These are phyloP conservation scores for Caracal caracal DNA, from an alignment of 2,113 vertebrate genomes.

Conservation along the genomic window DNA sequence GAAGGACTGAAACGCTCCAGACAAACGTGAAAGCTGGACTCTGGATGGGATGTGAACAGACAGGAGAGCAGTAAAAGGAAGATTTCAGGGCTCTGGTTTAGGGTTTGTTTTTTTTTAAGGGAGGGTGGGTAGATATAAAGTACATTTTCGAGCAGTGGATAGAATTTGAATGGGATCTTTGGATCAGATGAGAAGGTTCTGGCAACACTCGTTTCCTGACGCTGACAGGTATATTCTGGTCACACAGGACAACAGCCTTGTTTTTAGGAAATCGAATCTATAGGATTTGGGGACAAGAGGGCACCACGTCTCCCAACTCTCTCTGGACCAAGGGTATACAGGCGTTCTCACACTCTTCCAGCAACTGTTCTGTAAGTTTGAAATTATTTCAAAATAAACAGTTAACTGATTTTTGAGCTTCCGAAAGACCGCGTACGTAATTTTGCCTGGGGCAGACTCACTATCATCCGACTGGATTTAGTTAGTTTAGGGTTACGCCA, in stretches of 20 bases:
- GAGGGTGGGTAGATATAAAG: background rate
- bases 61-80: background rate
- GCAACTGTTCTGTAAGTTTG: background rate
- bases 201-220: background rate
- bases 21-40: background rate
- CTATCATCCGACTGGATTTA: background rate
- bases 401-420: background rate
- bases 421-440: background rate
- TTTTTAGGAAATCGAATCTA: background rate
- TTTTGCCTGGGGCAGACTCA: background rate
- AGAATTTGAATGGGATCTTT: background rate
- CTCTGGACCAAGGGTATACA: background rate
- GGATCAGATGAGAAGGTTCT: background rate
- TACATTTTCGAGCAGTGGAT: background rate
- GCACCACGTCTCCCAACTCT: background rate
- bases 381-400: background rate
- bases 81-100: background rate
- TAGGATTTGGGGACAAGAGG: background rate
- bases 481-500: background rate
- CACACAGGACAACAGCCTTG: background rate
- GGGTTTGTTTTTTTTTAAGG: background rate
- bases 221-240: background rate
- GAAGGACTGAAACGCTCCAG: background rate
- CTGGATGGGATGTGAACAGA: background rate
- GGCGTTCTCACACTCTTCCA: background rate